Evolutionary conservation across 2,113 vertebrate species (phyloP), one percentile per base, ranked within the genome.

Genomic region (Panthera uncia): DNA sequence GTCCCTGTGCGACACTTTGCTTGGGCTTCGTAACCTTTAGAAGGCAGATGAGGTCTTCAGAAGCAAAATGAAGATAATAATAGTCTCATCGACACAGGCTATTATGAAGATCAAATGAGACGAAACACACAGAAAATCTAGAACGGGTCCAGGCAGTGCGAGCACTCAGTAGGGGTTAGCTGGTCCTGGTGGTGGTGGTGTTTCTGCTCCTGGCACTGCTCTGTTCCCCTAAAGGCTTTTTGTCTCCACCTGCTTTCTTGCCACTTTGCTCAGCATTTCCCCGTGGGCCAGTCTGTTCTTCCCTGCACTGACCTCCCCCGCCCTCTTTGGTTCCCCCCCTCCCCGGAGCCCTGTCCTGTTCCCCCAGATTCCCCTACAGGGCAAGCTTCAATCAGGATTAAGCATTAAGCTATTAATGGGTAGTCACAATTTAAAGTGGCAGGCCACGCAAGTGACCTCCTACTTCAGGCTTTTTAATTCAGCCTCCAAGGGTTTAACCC

Each of bases 71-170:
- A 65, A 29, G 76, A n/a, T 41, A 29, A 25, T 23, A 50, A 7
- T 6, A 9, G 3, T 16, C 0, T 50, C 50, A 50, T 12, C 4
- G 65, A 29, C 3, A 11, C 0, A 14, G 81, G 50, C 10, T 33
- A 25, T 13, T 3, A 1, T 73, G 21, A 63, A 16, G 21, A 15
- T 5, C 3, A 1, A 5, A 16, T 1, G 9, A 82, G 57, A 25
- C 2, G 36, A 76, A 57, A 5, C n/a, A 0, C 21, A 1, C 0
- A 6, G 52, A 9, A 14, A 0, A 14, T 31, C 18, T n/a, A 2
- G 80, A 36, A 21, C 1, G 4, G 57, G 21, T 11, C 9, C 31
- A 29, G 65, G 48, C n/a, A 2, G 8, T 2, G 36, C 1, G 6
- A 23, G 52, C 10, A 5, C 15, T 1, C 14, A 1, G 36, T 1